phyloP scores from a whole-genome alignment of 2,113 vertebrate genomes.

The Serinus canaria region DNA sequence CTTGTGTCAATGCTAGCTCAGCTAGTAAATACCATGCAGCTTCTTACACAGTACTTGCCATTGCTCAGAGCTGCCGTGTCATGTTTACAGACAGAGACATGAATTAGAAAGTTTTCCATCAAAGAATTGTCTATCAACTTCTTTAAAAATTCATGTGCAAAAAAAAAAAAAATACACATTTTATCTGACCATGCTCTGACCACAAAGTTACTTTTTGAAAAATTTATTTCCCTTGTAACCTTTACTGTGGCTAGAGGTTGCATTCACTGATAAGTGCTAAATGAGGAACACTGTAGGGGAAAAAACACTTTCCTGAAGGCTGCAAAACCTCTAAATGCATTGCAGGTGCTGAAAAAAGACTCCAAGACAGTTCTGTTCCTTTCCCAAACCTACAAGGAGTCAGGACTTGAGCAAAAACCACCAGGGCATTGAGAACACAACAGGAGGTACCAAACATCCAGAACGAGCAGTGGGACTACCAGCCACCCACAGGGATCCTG shows the following conservation, averaged over 20 bases:
- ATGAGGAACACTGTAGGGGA: background rate
- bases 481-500: background rate
- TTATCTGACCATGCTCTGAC: background rate
- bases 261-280: background rate
- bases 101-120: background rate
- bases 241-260: background rate
- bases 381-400: background rate
- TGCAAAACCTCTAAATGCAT: background rate
- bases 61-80: background rate
- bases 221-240: background rate
- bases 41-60: background rate
- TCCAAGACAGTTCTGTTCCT: background rate
- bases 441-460: background rate
- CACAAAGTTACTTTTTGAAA: background rate
- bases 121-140: background rate
- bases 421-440: background rate
- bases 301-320: background rate
- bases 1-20: background rate
- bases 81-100: background rate
- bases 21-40: background rate
- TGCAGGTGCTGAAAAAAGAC: background rate
- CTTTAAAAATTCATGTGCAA: background rate
- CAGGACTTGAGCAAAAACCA: background rate
- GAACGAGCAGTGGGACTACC: background rate
- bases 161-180: background rate